Percentiles rank a stretch among this genome's conserved stretches.
Evolutionary conservation across 2,113 vertebrate genomes (phyloP).

Genomic region (Leptocoma aspasia): DNA sequence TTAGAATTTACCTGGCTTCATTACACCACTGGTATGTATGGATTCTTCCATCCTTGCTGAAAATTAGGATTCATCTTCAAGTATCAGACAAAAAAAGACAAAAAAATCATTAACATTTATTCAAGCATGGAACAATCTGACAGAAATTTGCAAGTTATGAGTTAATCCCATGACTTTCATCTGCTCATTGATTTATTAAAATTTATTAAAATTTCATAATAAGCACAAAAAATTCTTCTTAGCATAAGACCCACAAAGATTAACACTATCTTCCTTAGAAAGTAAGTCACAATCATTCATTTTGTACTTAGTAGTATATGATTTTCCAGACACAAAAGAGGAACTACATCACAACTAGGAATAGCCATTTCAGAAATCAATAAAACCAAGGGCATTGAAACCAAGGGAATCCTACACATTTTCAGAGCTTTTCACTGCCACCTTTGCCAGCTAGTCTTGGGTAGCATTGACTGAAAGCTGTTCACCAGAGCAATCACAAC

Average conservation of each 20-base stretch:
- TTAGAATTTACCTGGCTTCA: neutral
- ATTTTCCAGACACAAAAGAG: neutral
- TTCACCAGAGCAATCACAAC: neutral
- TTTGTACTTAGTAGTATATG: neutral
- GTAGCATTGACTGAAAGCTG: neutral
- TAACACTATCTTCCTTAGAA: neutral
- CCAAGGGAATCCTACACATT: neutral
- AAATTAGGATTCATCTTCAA: constrained; percentile 41
- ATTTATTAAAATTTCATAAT: constrained; percentile 52
- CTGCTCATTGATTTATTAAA: constrained; percentile 55
- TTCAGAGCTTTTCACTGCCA: neutral
- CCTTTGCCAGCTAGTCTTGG: neutral
- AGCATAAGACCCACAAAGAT: neutral
- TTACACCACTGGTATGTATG: neutral
- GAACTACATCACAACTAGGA: neutral
- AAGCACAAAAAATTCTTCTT: constrained; percentile 19
- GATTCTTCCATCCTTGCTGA: neutral
- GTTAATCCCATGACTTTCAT: constrained; percentile 31
- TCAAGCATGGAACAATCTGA: constrained; percentile 33
- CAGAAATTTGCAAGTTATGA: constrained; percentile 47
- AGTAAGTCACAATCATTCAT: neutral
- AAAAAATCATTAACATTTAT: constrained; percentile 46
- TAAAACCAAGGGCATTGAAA: neutral
- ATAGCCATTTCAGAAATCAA: neutral
- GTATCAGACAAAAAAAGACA: constrained; percentile 45